Evolutionary conservation across 2,113 vertebrate genomes (phyloP).

Genomic region (Vulpes ferrilata): DNA sequence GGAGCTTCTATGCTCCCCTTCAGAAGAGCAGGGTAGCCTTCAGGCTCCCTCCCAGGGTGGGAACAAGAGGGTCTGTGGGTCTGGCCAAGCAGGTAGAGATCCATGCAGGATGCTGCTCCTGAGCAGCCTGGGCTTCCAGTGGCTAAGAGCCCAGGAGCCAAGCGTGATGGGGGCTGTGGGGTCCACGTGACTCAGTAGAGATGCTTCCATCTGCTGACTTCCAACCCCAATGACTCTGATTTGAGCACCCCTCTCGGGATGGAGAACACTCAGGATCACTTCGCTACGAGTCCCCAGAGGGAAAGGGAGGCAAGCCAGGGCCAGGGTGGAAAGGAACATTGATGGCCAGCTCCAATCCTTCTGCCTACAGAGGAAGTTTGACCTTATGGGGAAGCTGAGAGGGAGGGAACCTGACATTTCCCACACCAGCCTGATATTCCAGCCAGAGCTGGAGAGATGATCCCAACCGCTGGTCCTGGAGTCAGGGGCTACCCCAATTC

Average conservation of each 20-base stretch:
- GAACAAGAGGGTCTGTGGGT: neutral
- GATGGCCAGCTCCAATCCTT: neutral
- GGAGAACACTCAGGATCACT: neutral
- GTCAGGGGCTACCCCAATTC: neutral
- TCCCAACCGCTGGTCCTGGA: neutral
- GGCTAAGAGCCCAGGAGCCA: neutral
- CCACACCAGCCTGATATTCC: too few relatives aligned
- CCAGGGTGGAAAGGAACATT: neutral
- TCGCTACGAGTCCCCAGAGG: neutral
- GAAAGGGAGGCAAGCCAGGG: neutral
- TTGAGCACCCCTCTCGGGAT: neutral
- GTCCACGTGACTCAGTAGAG: neutral
- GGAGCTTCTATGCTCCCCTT: neutral
- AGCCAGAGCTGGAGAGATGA: neutral
- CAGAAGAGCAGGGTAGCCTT: neutral
- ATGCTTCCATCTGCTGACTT: neutral
- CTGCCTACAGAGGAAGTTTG: neutral
- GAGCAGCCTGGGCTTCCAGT: neutral
- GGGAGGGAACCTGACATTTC: neutral
- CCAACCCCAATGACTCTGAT: neutral
- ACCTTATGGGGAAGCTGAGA: neutral
- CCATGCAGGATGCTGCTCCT: neutral
- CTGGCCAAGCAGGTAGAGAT: neutral
- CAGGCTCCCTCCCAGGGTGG: neutral
- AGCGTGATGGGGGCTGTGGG: neutral